A percentile compares a stretch with the other conserved stretches of the same genome.
Evolutionary conservation across 2,797 vertebrate species (phyloP).

Genomic region (Pagetopsis macropterus): DNA sequence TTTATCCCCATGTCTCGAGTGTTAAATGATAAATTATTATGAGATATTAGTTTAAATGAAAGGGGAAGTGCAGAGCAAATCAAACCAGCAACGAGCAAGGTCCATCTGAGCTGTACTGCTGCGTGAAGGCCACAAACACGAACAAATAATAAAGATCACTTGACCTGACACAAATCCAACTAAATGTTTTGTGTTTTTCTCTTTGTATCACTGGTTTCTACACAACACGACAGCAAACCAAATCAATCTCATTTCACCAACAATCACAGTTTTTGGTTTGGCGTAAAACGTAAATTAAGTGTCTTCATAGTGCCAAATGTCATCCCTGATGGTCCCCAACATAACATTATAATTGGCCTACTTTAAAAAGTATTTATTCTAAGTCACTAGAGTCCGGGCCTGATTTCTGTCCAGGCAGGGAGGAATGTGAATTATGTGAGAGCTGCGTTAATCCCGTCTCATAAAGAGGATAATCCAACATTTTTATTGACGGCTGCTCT

Average conservation of each 20-base stretch:
- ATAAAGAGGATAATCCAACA: slow-evolving; percentile 68
- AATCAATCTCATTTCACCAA: not conserved
- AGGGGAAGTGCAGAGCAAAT: slow-evolving; percentile 32
- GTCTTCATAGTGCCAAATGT: not conserved
- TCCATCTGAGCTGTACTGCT: slow-evolving; percentile 37
- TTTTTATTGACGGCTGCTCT: slow-evolving; percentile 60
- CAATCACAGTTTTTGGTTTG: not conserved
- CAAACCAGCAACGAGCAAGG: slow-evolving; percentile 28
- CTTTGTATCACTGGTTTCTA: not conserved
- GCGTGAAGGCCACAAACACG: slow-evolving; percentile 54
- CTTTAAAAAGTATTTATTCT: not conserved
- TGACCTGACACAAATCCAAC: slow-evolving; percentile 80
- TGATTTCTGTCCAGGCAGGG: slow-evolving; percentile 9
- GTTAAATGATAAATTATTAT: slow-evolving; percentile 69
- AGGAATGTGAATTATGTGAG: slow-evolving; percentile 68
- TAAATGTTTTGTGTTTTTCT: slow-evolving; percentile 17
- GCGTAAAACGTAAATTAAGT: not conserved
- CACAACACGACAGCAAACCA: not conserved
- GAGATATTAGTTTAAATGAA: slow-evolving; percentile 46
- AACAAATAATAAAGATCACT: slow-evolving; percentile 82
- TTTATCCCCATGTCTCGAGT: slow-evolving; percentile 62
- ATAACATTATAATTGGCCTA: not conserved
- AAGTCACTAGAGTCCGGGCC: not conserved
- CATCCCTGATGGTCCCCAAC: not conserved
- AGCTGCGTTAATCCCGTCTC: slow-evolving; percentile 72